Base-by-base conservation (phyloP, 2,888 invertebrate genomes). In the Dasysyrphus albostriatus region DNA sequence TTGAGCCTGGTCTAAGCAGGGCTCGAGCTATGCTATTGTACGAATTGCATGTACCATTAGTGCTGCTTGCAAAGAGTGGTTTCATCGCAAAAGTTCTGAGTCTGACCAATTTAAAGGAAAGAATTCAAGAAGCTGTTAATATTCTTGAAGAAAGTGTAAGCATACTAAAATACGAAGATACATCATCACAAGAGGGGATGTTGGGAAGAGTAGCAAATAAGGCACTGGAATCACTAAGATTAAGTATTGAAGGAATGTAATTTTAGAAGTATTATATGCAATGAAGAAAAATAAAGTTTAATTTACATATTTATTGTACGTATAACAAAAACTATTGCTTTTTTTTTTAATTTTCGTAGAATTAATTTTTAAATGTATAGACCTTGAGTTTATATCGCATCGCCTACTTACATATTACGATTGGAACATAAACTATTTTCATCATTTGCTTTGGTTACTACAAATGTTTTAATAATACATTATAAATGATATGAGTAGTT, bases 21-120 rank as follows among this genome's bases (percentile, higher is more conserved):
- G 94, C 97, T 89, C 94, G 97, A 93, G 97, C 96, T 12, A 95
- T 96, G 93, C 95, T 96, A 89, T 91, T 97, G 32, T 97, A 97
- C 90, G 97, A 98, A 91, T 92, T 97, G 14, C 97, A 97, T 90
- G 96, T 96, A 0, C 96, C 97, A 0, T 90, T 97, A 9, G 94
- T 97, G 91, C 94, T 95, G 88, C 90, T 96, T 87, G 96, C 96
- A 0, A 94, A 95, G 88, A 95, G 94, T 88, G 94, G 94, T 81
- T 96, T 94, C 90, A 94, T 94, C 59, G 93, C 94, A 0, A 95
- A 94, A 0, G 91, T 94, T 0, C 94, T 96, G 16, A 93, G 94
- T 37, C 94, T 94, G 51, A 94, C 94, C 0, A 94, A 94, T 78
- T 91, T 97, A 6, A 95, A 95, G 88, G 93, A 94, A 3, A 94